These are phyloP conservation scores for Drosophila biarmipes DNA, from an alignment of 1,140 invertebrate genomes.

Conservation along the genomic window DNA sequence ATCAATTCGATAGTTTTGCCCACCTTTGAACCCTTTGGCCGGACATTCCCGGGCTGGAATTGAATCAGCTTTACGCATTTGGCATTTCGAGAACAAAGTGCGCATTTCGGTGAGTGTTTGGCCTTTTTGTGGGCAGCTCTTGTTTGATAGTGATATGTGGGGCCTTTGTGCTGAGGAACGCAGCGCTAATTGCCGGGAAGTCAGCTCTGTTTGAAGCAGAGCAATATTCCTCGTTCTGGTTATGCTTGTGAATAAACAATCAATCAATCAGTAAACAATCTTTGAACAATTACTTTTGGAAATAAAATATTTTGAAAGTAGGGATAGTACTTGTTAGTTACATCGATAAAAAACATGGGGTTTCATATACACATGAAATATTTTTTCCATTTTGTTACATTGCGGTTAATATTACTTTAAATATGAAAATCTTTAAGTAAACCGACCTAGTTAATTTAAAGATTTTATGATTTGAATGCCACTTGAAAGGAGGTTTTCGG, in stretches of 20 bases:
- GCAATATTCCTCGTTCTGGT: not conserved
- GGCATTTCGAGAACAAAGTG: not conserved
- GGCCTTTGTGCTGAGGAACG: not conserved
- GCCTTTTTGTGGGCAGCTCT: not conserved
- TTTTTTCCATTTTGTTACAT: too few relatives aligned
- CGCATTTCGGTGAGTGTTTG: not conserved
- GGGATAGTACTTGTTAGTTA: too few relatives aligned
- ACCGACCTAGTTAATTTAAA: too few relatives aligned
- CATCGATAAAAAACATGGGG: too few relatives aligned
- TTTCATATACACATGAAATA: too few relatives aligned
- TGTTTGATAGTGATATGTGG: not conserved
- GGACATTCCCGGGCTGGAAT: not conserved
- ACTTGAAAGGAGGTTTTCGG: too few relatives aligned
- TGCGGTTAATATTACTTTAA: too few relatives aligned
- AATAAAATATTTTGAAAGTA: too few relatives aligned
- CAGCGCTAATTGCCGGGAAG: not conserved
- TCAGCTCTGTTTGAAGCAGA: too few relatives aligned
- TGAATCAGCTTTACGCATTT: not conserved
- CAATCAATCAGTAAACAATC: too few relatives aligned
- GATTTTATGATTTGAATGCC: too few relatives aligned
- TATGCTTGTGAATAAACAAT: not conserved
- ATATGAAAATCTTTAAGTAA: too few relatives aligned
- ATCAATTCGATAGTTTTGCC: slow-evolving; percentile 48
- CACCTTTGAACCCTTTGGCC: slow-evolving; percentile 23
- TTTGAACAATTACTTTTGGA: not conserved